phyloP scores from a whole-genome alignment of 1,140 invertebrate genomes.

The Trichoplusia ni region DNA sequence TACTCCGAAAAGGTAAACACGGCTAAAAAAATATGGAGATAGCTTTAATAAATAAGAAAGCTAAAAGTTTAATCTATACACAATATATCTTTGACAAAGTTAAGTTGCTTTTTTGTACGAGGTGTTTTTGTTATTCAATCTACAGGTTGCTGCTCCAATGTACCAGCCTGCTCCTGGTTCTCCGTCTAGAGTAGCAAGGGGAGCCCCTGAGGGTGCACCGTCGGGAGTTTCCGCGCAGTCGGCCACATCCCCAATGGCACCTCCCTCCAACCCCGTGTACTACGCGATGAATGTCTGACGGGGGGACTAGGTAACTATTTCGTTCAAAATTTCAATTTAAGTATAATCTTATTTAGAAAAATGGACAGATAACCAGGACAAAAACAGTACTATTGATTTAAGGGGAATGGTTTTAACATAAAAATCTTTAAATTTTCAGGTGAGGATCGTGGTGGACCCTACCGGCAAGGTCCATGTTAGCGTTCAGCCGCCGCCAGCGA shows the following conservation, averaged over 20 bases:
- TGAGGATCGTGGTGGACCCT: constrained; percentile 66
- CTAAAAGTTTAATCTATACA: no score
- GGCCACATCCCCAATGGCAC: constrained; percentile 68
- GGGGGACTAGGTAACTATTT: constrained; percentile 73
- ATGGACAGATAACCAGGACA: no score
- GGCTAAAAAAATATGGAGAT: no score
- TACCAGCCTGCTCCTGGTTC: constrained; percentile 77
- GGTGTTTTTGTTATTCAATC: background rate
- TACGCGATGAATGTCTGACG: constrained; percentile 85
- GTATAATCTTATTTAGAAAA: no score
- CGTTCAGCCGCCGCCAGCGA: constrained; percentile 43
- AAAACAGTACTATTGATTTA: background rate
- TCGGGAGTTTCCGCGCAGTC: constrained; percentile 50
- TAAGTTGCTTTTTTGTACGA: no score
- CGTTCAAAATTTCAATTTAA: no score
- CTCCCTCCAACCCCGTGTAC: constrained; percentile 80
- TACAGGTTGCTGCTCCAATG: constrained; percentile 70
- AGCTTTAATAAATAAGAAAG: no score
- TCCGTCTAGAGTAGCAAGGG: constrained; percentile 58
- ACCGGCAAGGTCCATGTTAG: constrained; percentile 57
- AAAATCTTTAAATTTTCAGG: constrained; percentile 45
- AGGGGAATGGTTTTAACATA: background rate
- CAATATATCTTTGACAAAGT: no score
- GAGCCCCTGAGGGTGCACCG: constrained; percentile 70
- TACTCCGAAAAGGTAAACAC: constrained; percentile 73